These are phyloP conservation scores for Glaucopsyche alexis DNA, from an alignment of 2,888 invertebrate species.

Conservation along the genomic window DNA sequence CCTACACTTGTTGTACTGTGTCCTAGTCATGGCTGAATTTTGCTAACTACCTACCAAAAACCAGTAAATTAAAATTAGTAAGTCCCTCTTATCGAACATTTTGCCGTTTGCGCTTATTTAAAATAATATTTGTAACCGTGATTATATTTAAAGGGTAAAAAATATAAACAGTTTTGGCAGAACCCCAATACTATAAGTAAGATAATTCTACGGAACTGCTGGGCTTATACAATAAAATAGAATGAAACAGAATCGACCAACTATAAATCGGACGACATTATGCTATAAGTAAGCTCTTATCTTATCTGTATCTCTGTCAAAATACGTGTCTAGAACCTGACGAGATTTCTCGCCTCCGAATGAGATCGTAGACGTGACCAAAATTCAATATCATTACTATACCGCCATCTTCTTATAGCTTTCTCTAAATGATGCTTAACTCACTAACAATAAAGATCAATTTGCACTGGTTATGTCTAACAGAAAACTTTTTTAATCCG, in stretches of 20 bases:
- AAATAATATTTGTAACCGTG: no score
- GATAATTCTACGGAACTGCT: no score
- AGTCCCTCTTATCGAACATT: no score
- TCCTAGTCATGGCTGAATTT: background rate
- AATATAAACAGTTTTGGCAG: no score
- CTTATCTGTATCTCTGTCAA: conserved; percentile 12
- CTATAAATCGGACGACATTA: conserved; percentile 23
- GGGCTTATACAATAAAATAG: no score
- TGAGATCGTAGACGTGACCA: conserved; percentile 16
- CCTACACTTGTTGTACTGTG: no score
- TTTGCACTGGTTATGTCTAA: background rate
- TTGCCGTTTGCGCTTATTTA: no score
- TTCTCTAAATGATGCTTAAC: background rate
- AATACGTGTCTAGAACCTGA: conserved; percentile 9
- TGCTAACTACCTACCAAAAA: background rate
- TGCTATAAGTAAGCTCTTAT: conserved; percentile 8
- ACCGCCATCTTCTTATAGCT: background rate
- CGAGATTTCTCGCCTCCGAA: conserved; percentile 16
- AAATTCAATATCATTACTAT: conserved; percentile 1
- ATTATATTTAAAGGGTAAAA: no score
- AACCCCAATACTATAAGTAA: no score
- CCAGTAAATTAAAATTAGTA: no score
- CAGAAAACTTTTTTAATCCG: background rate
- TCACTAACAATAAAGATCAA: background rate
- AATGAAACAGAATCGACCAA: background rate